Evolutionary conservation across 2,113 vertebrate species (phyloP).

Genomic region (Candoia aspera): DNA sequence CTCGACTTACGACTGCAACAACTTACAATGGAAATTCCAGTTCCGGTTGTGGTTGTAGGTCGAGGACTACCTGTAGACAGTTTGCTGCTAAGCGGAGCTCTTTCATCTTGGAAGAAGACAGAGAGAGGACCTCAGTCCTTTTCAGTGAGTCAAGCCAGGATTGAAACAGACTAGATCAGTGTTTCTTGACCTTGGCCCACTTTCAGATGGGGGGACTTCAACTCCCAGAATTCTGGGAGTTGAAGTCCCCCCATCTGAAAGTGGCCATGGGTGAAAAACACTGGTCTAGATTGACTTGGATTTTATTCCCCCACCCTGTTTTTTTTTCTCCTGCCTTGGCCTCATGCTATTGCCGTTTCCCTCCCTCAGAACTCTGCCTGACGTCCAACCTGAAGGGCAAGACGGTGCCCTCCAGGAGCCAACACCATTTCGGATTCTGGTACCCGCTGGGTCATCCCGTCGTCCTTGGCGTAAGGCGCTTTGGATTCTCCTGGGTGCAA

Average conservation of each 20-base stretch:
- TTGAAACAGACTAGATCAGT: no score
- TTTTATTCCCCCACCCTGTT: neutral
- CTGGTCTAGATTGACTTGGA: neutral
- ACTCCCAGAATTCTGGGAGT: neutral
- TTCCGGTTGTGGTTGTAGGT: no score
- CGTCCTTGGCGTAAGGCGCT: slow-evolving; percentile 89
- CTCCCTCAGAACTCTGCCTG: slow-evolving; percentile 87
- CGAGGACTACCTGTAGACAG: no score
- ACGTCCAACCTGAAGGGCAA: slow-evolving; percentile 95
- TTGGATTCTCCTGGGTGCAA: neutral
- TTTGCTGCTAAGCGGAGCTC: no score
- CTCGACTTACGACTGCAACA: no score
- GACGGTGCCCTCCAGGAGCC: slow-evolving; percentile 83
- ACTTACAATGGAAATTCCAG: no score
- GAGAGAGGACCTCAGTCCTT: no score
- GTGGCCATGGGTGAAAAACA: neutral
- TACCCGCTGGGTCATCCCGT: slow-evolving; percentile 85
- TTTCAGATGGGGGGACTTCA: no score
- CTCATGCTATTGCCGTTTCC: neutral
- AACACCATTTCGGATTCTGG: slow-evolving; percentile 96
- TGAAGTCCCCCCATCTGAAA: neutral
- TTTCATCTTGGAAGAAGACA: no score
- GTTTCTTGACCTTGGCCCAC: no score
- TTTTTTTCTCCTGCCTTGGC: neutral
- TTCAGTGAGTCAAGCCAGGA: no score